phyloP scores from a whole-genome alignment of 2,888 invertebrate genomes.

The Neocrepidodera transversa region DNA sequence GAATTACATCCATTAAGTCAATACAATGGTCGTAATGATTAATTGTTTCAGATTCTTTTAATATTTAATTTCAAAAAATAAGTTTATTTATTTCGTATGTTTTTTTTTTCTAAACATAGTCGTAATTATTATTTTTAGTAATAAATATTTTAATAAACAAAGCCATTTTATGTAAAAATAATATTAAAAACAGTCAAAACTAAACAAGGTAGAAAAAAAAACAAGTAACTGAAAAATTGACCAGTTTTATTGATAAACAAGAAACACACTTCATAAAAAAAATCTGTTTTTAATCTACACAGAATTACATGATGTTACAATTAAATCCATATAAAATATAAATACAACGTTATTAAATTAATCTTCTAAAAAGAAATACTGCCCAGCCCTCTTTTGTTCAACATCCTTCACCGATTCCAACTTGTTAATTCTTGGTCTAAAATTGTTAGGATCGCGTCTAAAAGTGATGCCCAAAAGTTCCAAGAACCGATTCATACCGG shows the following conservation, averaged over 20 bases:
- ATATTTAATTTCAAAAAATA: too few species aligned
- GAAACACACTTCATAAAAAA: neutral
- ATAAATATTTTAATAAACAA: too few species aligned
- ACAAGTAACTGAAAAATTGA: neutral
- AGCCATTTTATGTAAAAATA: too few species aligned
- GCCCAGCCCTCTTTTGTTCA: conserved; percentile 96
- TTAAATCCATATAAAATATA: neutral
- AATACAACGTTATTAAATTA: conserved; percentile 60
- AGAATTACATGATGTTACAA: neutral
- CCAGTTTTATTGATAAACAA: neutral
- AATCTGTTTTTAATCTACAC: neutral
- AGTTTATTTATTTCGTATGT: too few species aligned
- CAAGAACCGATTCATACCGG: conserved; percentile 98
- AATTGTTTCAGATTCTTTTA: too few species aligned
- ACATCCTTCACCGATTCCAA: conserved; percentile 95
- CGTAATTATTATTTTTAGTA: too few species aligned
- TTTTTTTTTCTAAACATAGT: too few species aligned
- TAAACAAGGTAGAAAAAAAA: too few species aligned
- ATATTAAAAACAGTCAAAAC: too few species aligned
- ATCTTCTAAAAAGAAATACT: conserved; percentile 99
- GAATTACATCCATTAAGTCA: too few species aligned
- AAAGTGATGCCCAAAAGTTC: conserved; percentile 96
- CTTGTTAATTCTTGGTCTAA: conserved; percentile 97
- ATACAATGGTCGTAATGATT: too few species aligned
- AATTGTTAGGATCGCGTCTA: conserved; percentile 98